These are phyloP conservation scores for Hyla sarda DNA, from an alignment of 2,113 vertebrate species.

Conservation along the genomic window DNA sequence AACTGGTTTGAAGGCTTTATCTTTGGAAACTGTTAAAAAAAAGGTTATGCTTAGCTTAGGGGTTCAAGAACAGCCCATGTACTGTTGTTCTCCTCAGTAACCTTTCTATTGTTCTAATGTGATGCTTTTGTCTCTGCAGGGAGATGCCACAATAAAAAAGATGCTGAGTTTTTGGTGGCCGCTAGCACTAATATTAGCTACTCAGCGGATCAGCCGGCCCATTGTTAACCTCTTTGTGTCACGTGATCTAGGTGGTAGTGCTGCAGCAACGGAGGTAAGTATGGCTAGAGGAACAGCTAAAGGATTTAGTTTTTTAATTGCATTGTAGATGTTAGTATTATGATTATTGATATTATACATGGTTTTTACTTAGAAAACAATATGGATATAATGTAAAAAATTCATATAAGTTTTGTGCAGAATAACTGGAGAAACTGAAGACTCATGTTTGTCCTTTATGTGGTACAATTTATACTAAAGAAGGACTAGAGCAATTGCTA, in stretches of 20 bases:
- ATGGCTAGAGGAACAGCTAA: no score
- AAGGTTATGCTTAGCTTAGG: slow-evolving; percentile 1
- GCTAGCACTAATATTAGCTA: slow-evolving; percentile 93
- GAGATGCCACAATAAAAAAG: slow-evolving; percentile 92
- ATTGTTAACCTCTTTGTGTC: slow-evolving; percentile 98
- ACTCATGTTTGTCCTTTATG: no score
- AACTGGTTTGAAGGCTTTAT: slow-evolving; percentile 33
- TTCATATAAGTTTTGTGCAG: not conserved
- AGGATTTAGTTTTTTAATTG: not conserved
- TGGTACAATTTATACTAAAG: no score
- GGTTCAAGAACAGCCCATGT: slow-evolving; percentile 52
- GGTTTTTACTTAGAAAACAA: not conserved
- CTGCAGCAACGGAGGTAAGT: slow-evolving; percentile 88
- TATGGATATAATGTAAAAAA: not conserved
- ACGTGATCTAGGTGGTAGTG: slow-evolving; percentile 90
- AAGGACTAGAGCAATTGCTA: no score
- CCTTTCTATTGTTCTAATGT: not conserved
- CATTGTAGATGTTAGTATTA: not conserved
- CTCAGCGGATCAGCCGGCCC: slow-evolving; percentile 94
- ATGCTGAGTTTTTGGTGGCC: slow-evolving; percentile 99
- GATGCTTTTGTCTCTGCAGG: slow-evolving; percentile 72
- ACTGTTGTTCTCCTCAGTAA: slow-evolving; percentile 24
- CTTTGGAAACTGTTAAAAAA: slow-evolving; percentile 21
- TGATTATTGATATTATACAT: not conserved
- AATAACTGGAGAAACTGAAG: not conserved